These are phyloP conservation scores for Neosilurus mollespiculum DNA, from an alignment of 2,797 vertebrate species.

Conservation along the genomic window DNA sequence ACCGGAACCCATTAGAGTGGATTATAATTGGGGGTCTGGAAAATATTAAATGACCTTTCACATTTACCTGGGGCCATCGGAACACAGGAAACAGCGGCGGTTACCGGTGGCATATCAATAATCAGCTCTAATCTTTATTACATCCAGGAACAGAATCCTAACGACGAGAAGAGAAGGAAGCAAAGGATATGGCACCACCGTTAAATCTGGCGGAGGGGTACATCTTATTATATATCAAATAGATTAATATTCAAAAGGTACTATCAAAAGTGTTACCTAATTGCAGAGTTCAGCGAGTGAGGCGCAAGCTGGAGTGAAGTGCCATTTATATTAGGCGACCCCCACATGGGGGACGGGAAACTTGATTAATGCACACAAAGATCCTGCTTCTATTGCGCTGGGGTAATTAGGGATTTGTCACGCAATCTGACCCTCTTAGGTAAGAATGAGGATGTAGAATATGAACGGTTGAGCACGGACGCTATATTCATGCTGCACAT, in stretches of 20 bases:
- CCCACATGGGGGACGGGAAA: slow-evolving; percentile 75
- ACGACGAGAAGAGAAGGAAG: slow-evolving; percentile 72
- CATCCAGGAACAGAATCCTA: slow-evolving; percentile 81
- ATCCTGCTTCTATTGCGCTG: slow-evolving; percentile 88
- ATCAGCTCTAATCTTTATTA: slow-evolving; percentile 81
- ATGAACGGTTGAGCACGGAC: slow-evolving; percentile 83
- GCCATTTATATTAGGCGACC: slow-evolving; percentile 79
- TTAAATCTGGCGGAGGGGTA: slow-evolving; percentile 49
- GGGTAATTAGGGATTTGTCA: slow-evolving; percentile 99
- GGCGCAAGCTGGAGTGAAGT: slow-evolving; percentile 78
- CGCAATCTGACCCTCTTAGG: slow-evolving; percentile 98
- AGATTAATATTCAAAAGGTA: slow-evolving; percentile 94
- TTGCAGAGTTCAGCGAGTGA: slow-evolving; percentile 88
- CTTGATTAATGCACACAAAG: slow-evolving; percentile 95
- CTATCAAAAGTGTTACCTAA: slow-evolving; percentile 93
- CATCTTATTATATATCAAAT: slow-evolving; percentile 87
- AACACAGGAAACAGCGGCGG: slow-evolving; percentile 74
- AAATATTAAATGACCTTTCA: slow-evolving; percentile 89
- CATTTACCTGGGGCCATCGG: slow-evolving; percentile 80
- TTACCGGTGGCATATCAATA: slow-evolving; percentile 82
- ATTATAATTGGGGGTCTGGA: slow-evolving; percentile 83
- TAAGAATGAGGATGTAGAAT: slow-evolving; percentile 98
- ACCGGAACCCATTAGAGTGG: slow-evolving; percentile 78
- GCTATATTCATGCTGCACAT: slow-evolving; percentile 81
- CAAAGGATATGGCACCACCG: slow-evolving; percentile 66